Conservation (phyloP, 2,113 vertebrate genomes). For the Polypterus senegalus region DNA sequence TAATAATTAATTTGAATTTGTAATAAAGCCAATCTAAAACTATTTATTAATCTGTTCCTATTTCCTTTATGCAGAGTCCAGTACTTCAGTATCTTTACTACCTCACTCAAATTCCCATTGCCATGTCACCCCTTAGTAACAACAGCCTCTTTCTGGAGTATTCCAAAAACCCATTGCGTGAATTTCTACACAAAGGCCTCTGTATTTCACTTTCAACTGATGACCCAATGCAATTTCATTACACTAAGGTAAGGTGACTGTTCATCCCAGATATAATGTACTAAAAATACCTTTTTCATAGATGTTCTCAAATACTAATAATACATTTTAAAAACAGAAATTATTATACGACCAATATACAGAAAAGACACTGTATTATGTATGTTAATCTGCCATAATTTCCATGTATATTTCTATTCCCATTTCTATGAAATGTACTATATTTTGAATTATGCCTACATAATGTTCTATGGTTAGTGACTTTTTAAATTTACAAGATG, state of each 20-base stretch:
- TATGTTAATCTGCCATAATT: no score
- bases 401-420: no score
- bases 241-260: slow-evolving; percentile 73
- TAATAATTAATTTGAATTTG: no score
- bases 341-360: not conserved
- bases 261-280: no score
- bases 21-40: no score
- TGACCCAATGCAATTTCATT: slow-evolving; percentile 97
- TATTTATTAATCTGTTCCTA: not conserved
- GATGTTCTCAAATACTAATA: not conserved
- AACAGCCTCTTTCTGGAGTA: slow-evolving; percentile 95
- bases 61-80: slow-evolving; percentile 69
- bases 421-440: no score
- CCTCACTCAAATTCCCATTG: slow-evolving; percentile 89
- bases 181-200: slow-evolving; percentile 93
- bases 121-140: slow-evolving; percentile 97
- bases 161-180: slow-evolving; percentile 84
- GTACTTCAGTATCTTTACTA: slow-evolving; percentile 96
- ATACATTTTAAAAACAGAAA: not conserved
- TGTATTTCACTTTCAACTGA: slow-evolving; percentile 88
- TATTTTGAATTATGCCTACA: no score
- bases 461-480: no score
- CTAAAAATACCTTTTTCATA: no score
- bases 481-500: no score
- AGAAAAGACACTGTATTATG: no score